phyloP scores from a whole-genome alignment of 2,113 vertebrate species.

The Phalacrocorax carbo region DNA sequence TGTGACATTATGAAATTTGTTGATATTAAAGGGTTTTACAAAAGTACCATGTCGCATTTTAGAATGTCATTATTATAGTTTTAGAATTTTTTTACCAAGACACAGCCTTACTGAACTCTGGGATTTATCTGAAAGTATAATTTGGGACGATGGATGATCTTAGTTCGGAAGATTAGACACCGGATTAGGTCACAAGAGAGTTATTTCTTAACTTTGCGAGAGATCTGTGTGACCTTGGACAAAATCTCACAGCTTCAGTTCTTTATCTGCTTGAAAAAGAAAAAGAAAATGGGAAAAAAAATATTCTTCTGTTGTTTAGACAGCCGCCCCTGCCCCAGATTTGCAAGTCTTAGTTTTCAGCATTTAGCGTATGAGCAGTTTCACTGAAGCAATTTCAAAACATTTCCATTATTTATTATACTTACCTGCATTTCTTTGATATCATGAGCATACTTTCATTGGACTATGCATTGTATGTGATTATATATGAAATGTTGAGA shows the following conservation, averaged over 20 bases:
- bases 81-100: background rate
- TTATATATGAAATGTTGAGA: background rate
- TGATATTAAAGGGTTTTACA: background rate
- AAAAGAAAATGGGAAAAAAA: background rate
- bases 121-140: background rate
- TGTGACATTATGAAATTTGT: background rate
- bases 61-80: background rate
- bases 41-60: background rate
- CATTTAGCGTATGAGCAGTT: background rate
- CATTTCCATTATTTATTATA: background rate
- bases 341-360: background rate
- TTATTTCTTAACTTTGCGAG: background rate
- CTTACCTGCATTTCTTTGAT: background rate
- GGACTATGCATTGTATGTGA: background rate
- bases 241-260: background rate
- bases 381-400: background rate
- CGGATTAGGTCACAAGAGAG: background rate
- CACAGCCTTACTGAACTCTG: background rate
- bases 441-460: background rate
- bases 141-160: background rate
- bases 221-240: background rate
- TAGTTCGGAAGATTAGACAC: background rate
- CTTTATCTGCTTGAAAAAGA: background rate
- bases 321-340: background rate
- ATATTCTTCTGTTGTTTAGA: background rate